phyloP scores from a whole-genome alignment of 2,888 invertebrate genomes.

The Gerosis bhagava region DNA sequence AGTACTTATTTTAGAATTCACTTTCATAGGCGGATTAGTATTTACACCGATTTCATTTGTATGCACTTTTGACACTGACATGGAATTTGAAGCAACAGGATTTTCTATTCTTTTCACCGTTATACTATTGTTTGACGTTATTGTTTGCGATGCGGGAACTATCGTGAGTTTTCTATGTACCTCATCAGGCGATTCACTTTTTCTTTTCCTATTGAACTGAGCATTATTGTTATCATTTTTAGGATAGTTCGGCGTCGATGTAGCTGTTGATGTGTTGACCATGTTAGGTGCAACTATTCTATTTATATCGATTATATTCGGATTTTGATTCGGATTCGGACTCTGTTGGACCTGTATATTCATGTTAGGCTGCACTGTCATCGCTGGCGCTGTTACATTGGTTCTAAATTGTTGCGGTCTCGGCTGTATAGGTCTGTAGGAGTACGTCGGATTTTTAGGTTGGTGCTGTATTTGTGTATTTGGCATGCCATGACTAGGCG shows the following conservation, averaged over 20 bases:
- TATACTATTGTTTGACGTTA: constrained; percentile 10
- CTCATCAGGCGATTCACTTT: constrained; percentile 68
- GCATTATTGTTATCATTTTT: constrained; percentile 35
- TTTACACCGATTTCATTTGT: constrained; percentile 37
- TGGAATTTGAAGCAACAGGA: constrained; percentile 4
- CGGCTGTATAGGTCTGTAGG: constrained; percentile 57
- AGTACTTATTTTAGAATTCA: constrained; percentile 35
- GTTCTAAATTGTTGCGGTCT: constrained; percentile 42
- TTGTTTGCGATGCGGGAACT: constrained; percentile 16
- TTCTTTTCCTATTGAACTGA: constrained; percentile 53
- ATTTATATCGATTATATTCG: constrained; percentile 5
- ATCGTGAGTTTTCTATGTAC: constrained; percentile 39
- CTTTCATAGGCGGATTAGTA: constrained; percentile 44
- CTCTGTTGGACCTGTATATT: constrained; percentile 19
- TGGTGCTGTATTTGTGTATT: not conserved
- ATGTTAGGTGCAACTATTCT: not conserved
- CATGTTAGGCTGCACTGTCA: constrained; percentile 27
- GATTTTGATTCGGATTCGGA: no score
- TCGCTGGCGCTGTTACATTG: constrained; percentile 23
- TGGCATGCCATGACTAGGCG: constrained; percentile 2
- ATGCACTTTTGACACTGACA: constrained; percentile 25
- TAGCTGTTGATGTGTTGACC: constrained; percentile 8
- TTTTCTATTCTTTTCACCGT: constrained; percentile 16
- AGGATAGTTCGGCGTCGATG: constrained; percentile 25
- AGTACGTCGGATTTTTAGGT: constrained; percentile 39